phyloP scores from a whole-genome alignment of 2,113 vertebrate species.

The Typhlomys cinereus region DNA sequence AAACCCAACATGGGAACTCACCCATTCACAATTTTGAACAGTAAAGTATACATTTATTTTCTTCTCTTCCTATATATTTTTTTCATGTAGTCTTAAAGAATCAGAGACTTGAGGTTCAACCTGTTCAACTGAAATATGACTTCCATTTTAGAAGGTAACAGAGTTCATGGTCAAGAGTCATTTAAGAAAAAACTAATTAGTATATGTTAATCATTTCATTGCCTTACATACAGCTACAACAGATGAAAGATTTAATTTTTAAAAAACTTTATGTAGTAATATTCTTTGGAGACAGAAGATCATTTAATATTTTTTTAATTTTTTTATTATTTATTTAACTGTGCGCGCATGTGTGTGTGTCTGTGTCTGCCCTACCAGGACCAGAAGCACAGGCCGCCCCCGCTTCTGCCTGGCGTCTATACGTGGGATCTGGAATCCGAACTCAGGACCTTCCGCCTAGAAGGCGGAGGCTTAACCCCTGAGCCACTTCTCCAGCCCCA shows the following conservation, averaged over 20 bases:
- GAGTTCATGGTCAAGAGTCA: background rate
- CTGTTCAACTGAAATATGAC: slow-evolving; percentile 26
- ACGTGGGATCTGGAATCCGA: too few species aligned
- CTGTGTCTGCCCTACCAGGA: too few species aligned
- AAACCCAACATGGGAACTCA: background rate
- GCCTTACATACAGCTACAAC: slow-evolving; percentile 11
- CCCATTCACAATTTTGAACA: background rate
- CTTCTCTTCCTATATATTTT: background rate
- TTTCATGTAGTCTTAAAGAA: background rate
- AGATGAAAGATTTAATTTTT: slow-evolving; percentile 39
- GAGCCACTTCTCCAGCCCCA: too few species aligned
- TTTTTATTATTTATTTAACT: background rate
- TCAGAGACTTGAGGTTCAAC: background rate
- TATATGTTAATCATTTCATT: background rate
- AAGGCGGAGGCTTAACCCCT: too few species aligned
- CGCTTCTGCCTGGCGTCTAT: too few species aligned
- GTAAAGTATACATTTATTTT: slow-evolving; percentile 21
- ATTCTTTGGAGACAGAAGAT: slow-evolving; percentile 7
- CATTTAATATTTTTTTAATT: background rate
- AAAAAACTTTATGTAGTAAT: background rate
- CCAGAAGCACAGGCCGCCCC: too few species aligned
- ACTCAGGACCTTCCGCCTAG: too few species aligned
- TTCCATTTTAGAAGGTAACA: slow-evolving; percentile 31
- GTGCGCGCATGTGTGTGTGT: too few species aligned
- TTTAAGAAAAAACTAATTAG: background rate